Percentiles rank a stretch among this genome's conserved stretches.
Evolutionary conservation across 2,888 invertebrate species (phyloP).

Genomic region (Encarsia formosa): DNA sequence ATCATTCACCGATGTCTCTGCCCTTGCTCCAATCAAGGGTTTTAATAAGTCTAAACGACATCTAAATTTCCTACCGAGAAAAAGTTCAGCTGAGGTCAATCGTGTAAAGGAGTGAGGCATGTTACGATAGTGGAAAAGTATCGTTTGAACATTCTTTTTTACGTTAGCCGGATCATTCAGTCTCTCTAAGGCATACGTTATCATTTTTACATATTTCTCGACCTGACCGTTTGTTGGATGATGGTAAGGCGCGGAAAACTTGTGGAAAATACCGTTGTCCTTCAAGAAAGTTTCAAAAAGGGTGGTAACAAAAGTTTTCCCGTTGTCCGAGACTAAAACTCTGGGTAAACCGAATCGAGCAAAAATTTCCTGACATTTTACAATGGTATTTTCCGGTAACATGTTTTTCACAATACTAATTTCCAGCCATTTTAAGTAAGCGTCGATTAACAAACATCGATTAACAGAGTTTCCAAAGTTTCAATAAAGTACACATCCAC

Average conservation of each 20-base stretch:
- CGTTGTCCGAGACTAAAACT: not conserved
- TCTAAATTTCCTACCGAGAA: not conserved
- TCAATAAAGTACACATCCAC: conserved; percentile 21
- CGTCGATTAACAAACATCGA: too few species aligned
- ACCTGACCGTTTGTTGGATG: not conserved
- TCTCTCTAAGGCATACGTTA: conserved; percentile 16
- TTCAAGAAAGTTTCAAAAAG: conserved; percentile 13
- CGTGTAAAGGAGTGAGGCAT: not conserved
- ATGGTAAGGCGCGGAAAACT: not conserved
- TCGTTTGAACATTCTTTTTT: not conserved
- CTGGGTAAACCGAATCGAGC: not conserved
- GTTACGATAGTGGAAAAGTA: not conserved
- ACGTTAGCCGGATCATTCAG: not conserved
- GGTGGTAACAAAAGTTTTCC: not conserved
- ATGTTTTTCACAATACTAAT: too few species aligned
- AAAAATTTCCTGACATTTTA: too few species aligned
- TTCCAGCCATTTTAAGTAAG: too few species aligned
- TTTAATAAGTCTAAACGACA: not conserved
- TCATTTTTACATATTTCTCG: conserved; percentile 27
- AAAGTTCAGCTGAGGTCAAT: not conserved
- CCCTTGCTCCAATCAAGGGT: too few species aligned
- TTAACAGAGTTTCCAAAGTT: too few species aligned
- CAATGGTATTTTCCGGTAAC: too few species aligned
- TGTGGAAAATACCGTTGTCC: conserved; percentile 5
- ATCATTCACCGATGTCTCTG: too few species aligned